Evolutionary conservation across 2,113 vertebrate species (phyloP).

Genomic region (Pithys albifrons): DNA sequence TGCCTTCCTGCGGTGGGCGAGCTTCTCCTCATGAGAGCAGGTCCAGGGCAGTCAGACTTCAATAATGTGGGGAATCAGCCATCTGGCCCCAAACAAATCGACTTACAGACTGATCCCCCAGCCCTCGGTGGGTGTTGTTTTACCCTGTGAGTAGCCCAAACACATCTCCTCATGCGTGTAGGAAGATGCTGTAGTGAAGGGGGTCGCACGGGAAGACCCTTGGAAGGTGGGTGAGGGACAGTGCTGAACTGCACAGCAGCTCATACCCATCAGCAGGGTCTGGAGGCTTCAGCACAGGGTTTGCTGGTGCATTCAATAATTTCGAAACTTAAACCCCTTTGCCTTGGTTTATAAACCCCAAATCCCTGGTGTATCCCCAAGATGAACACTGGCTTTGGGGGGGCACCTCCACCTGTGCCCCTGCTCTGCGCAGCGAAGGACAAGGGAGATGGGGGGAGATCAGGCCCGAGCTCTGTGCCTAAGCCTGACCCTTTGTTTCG

Average conservation of each 20-base stretch:
- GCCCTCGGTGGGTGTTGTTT: neutral
- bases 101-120: neutral
- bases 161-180: accelerated
- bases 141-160: neutral
- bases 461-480: conserved; percentile 52
- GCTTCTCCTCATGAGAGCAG: neutral
- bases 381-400: neutral
- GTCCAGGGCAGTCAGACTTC: conserved; percentile 55
- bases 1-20: neutral
- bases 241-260: accelerated
- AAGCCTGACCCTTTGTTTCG: conserved; percentile 81
- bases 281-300: neutral
- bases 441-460: neutral
- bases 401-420: neutral
- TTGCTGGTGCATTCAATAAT: neutral
- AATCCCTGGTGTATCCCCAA: accelerated
- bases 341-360: neutral
- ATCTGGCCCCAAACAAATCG: conserved; percentile 39
- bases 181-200: neutral
- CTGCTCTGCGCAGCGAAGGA: neutral
- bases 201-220: accelerated
- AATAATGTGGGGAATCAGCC: conserved; percentile 53
- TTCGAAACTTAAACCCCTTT: neutral
- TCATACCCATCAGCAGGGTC: neutral
- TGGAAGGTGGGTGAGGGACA: neutral